Evolutionary conservation across 2,888 invertebrate species (phyloP), one percentile per base, ranked within the genome.

Genomic region (Macroteleia sp.): DNA sequence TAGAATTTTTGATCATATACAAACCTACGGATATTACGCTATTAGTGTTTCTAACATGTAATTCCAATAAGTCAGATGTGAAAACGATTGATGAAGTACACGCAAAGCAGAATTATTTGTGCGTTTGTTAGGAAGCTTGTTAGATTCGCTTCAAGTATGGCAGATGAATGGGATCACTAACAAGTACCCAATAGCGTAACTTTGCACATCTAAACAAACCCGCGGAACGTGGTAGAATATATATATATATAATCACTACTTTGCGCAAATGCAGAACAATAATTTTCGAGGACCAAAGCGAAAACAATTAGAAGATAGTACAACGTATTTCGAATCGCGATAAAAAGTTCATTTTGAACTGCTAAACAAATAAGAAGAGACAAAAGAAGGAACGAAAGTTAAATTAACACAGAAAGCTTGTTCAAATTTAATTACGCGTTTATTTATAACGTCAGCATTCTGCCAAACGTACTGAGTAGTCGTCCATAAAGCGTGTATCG

Each of bases 121-220:
- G 78, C 56, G 36, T 56, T 70, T 50, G 78, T 66, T 79, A 39
- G 61, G 56, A 71, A 66, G 71, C 75, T 78, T 70, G 70, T 74
- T 78, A 74, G 75, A 66, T 52, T 59, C 62, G 70, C 70, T 78
- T 76, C 73, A 66, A 78, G 64, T 50, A 66, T 76, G 66, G 19
- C 42, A 56, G 67, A 74, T 76, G 66, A 80, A 78, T 78, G 67
- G 62, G 62, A 80, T 69, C 46, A 59, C 57, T 19, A 66, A 67
- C 62, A 42, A 76, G 48, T 69, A 70, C 73, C 59, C 69, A 54
- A 41, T 56, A 69, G 59, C 48, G 64, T 36, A 73, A 78, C 70
- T 80, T 78, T 25, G 75, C 69, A 48, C 56, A 42, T 39, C 48
- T 42, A 66, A 78, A 77, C 66, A 64, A 77, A 50, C 73, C 34